phyloP scores from a whole-genome alignment of 2,113 vertebrate species.

The Reinhardtius hippoglossoides region DNA sequence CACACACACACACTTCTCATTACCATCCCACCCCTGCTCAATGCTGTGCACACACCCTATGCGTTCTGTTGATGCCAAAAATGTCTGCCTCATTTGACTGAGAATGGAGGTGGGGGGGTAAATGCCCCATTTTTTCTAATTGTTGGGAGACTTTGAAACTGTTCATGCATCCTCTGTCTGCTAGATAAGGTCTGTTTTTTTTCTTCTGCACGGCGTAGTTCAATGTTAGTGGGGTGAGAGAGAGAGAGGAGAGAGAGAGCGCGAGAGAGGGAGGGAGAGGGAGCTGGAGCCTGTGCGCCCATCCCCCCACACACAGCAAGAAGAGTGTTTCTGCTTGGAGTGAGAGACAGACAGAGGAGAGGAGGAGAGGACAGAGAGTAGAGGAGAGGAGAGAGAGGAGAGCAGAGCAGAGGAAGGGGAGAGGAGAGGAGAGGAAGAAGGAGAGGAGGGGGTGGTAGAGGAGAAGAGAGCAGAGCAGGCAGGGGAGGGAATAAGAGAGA shows the following conservation, averaged over 20 bases:
- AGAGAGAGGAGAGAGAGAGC: constrained; percentile 60
- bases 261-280: constrained; percentile 63
- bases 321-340: constrained; percentile 83
- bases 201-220: constrained; percentile 59
- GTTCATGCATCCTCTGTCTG: constrained; percentile 60
- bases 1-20: constrained; percentile 59
- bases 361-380: constrained; percentile 65
- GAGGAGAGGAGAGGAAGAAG: constrained; percentile 50
- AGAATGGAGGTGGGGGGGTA: constrained; percentile 1
- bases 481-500: constrained; percentile 75
- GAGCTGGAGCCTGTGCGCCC: constrained; percentile 78
- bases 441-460: not conserved
- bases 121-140: constrained; percentile 43
- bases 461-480: constrained; percentile 48
- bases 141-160: constrained; percentile 70
- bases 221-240: constrained; percentile 72
- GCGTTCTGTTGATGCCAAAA: constrained; percentile 57
- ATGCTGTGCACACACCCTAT: constrained; percentile 48
- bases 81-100: constrained; percentile 63
- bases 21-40: constrained; percentile 23
- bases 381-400: constrained; percentile 69
- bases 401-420: not conserved
- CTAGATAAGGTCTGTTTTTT: constrained; percentile 62
- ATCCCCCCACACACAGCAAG: constrained; percentile 84
- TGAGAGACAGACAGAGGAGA: constrained; percentile 78